A percentile compares a stretch with the other conserved stretches of the same genome.
These are phyloP conservation scores for Setophaga petechia DNA, from an alignment of 2,113 vertebrate species.

Conservation along the genomic window DNA sequence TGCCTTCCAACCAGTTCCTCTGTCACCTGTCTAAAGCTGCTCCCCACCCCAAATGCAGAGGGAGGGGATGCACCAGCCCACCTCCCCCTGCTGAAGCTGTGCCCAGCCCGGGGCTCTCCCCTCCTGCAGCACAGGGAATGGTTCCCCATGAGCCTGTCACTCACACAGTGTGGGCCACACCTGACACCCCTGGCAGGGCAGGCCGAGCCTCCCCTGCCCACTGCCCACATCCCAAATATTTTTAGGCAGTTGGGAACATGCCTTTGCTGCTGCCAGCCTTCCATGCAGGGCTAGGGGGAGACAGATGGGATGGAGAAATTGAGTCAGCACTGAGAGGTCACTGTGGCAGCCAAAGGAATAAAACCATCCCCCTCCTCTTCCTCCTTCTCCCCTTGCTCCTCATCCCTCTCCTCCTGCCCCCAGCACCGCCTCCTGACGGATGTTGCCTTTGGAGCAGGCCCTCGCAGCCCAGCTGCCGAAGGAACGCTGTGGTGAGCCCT, in stretches of 20 bases:
- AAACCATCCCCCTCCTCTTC: not conserved
- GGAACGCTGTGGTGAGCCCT: not conserved
- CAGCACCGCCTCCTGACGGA: not conserved
- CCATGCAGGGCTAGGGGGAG: not conserved
- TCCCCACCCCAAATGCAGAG: not conserved
- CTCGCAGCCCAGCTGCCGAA: not conserved
- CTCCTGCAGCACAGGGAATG: not conserved
- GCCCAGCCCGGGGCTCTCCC: not conserved
- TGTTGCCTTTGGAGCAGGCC: constrained; percentile 57
- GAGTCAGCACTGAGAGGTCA: not conserved
- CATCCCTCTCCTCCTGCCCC: not conserved
- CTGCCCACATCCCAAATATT: not conserved
- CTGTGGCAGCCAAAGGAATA: not conserved
- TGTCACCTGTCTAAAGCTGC: not conserved
- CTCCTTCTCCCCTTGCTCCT: not conserved
- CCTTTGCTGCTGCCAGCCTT: not conserved
- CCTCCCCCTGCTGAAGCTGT: no score
- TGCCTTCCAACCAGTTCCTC: not conserved
- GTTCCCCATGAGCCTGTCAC: not conserved
- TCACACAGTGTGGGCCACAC: accelerated
- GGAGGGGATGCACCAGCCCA: not conserved
- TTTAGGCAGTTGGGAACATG: not conserved
- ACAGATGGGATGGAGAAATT: not conserved
- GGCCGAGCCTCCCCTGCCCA: not conserved
- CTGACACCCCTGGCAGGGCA: not conserved